Evolutionary conservation across 2,113 vertebrate genomes (phyloP), one percentile per base, ranked within the genome.

Genomic region (Gavialis gangeticus): DNA sequence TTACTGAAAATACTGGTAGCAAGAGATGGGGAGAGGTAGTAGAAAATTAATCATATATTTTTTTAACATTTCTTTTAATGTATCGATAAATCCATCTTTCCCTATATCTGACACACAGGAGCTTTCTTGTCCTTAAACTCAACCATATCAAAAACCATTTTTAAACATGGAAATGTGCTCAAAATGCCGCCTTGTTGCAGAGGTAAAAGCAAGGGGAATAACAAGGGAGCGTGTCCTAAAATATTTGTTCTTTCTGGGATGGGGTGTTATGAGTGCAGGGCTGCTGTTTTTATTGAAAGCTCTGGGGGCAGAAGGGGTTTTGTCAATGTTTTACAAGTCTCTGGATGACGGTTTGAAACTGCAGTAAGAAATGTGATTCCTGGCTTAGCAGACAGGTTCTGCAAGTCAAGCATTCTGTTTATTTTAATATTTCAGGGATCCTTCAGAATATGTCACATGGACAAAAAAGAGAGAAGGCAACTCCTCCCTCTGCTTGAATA

Each of bases 371-470:
- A 97, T 95, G 96, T 95, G 96, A 97, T 94, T 97, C 96, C 96
- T 88, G 91, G 90, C 96, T 97, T 93, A 96, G 96, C 96, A 93
- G 94, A 95, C 95, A 97, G 95, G 95, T 97, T 97, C 96, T 97
- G 94, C 97, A 97, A 96, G 96, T 97, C 96, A 94, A 92, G 88
- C 87, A 90, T 96, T 97, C 78, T 97, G 96, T 97, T 97, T 95
- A 93, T 96, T 97, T 97, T 96, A 97, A 94, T 97, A 97, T 96
- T 94, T 96, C 89, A 95, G 94, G 75, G 82, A 96, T 96, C 94
- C 96, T 97, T 95, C 91, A 93, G 5, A 94, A 79, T 89, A 91
- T 96, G 95, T 94, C 95, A 95, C 89, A 94, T 83, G 91, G 86
- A 93, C 91, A 85, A 92, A 96, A 79, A 71, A 92, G 79, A 64